These are phyloP conservation scores for Chaetodon trifasciatus DNA, from an alignment of 2,797 vertebrate species.

Conservation along the genomic window DNA sequence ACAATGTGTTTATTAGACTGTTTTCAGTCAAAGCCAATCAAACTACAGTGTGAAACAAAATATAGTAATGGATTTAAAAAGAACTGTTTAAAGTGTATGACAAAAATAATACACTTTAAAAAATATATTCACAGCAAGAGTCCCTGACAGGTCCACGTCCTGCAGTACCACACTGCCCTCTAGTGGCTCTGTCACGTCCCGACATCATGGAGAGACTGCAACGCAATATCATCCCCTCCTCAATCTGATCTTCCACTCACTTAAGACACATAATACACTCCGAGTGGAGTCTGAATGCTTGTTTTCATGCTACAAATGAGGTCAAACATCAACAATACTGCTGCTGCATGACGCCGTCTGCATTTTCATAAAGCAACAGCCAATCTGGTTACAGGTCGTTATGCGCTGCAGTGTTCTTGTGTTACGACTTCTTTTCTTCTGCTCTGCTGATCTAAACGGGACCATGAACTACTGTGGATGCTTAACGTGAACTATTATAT, in stretches of 20 bases:
- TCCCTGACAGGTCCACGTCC: background rate
- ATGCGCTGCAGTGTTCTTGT: background rate
- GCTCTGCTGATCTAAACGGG: background rate
- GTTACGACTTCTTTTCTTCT: background rate
- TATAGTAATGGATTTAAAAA: too few relatives aligned
- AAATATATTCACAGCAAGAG: background rate
- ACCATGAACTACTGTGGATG: background rate
- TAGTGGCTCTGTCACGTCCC: slow-evolving; percentile 44
- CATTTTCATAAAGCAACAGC: background rate
- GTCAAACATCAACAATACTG: too few relatives aligned
- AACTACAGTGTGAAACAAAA: background rate
- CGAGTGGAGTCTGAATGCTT: background rate
- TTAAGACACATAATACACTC: background rate
- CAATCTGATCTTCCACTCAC: background rate
- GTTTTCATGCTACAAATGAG: background rate
- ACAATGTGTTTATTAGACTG: background rate
- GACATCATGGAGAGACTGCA: background rate
- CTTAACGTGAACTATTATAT: background rate
- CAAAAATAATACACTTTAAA: background rate
- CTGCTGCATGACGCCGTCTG: background rate
- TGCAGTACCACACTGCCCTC: slow-evolving; percentile 74
- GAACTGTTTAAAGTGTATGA: too few relatives aligned
- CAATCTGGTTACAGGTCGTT: too few relatives aligned
- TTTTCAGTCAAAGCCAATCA: background rate
- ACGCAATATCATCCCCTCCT: background rate